Conservation (phyloP, 2,113 vertebrate species). For the Rafetus swinhoei region DNA sequence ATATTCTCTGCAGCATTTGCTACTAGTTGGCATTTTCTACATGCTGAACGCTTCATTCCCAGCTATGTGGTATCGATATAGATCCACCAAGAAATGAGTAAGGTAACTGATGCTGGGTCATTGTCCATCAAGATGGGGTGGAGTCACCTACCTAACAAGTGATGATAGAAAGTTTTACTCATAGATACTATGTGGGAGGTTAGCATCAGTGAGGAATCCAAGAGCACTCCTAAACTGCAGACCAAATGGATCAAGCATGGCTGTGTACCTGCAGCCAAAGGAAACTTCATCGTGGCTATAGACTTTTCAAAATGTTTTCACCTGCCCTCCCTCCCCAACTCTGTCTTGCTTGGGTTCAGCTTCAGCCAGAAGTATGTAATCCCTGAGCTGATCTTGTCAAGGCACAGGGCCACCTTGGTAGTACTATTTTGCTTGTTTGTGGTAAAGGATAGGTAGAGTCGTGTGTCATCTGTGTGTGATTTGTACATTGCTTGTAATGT, state of each 20-base stretch:
- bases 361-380: background rate
- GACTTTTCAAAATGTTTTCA: background rate
- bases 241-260: background rate
- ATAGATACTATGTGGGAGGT: background rate
- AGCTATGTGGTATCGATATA: background rate
- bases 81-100: background rate
- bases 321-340: background rate
- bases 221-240: background rate
- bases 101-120: background rate
- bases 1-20: background rate
- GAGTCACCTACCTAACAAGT: background rate
- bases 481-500: background rate
- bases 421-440: background rate
- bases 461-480: background rate
- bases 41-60: background rate
- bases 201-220: background rate
- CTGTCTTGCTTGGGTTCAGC: background rate
- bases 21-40: background rate
- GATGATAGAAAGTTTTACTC: background rate
- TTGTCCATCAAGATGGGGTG: background rate
- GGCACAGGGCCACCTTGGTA: background rate
- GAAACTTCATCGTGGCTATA: background rate
- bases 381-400: background rate
- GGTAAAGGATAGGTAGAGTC: background rate
- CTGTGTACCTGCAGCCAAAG: background rate